A percentile compares a stretch with the other conserved stretches of the same genome.
These are phyloP conservation scores for Meda fulgida DNA, from an alignment of 2,797 vertebrate genomes.

Conservation along the genomic window DNA sequence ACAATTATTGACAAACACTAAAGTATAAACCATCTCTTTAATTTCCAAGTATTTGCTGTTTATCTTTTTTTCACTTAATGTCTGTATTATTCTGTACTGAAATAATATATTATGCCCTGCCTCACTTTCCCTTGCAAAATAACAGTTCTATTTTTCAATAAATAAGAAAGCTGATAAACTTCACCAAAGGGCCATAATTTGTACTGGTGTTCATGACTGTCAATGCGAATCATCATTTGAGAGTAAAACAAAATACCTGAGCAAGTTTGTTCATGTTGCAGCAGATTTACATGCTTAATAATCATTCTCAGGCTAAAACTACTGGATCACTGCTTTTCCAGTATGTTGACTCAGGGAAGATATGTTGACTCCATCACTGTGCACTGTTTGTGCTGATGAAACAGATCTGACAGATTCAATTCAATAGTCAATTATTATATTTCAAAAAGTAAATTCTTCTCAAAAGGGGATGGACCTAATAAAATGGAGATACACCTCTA, in stretches of 20 bases:
- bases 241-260: background rate
- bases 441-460: background rate
- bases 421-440: background rate
- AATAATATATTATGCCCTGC: conserved; percentile 61
- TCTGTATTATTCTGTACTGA: conserved; percentile 48
- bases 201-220: conserved; percentile 29
- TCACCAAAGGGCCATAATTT: conserved; percentile 54
- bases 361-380: background rate
- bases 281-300: background rate
- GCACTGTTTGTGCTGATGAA: background rate
- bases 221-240: background rate
- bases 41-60: conserved; percentile 65
- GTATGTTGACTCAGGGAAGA: background rate
- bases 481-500: no score
- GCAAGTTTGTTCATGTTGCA: background rate
- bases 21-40: background rate
- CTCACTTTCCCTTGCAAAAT: conserved; percentile 72
- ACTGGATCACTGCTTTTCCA: background rate
- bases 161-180: conserved; percentile 78
- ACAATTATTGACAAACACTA: conserved; percentile 10
- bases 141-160: conserved; percentile 84
- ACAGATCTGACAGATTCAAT: background rate
- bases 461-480: background rate
- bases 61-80: conserved; percentile 46
- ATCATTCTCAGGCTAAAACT: background rate